A percentile compares a stretch with the other conserved stretches of the same genome.
phyloP scores from a whole-genome alignment of 2,797 vertebrate species.

The Onychomys torridus region DNA sequence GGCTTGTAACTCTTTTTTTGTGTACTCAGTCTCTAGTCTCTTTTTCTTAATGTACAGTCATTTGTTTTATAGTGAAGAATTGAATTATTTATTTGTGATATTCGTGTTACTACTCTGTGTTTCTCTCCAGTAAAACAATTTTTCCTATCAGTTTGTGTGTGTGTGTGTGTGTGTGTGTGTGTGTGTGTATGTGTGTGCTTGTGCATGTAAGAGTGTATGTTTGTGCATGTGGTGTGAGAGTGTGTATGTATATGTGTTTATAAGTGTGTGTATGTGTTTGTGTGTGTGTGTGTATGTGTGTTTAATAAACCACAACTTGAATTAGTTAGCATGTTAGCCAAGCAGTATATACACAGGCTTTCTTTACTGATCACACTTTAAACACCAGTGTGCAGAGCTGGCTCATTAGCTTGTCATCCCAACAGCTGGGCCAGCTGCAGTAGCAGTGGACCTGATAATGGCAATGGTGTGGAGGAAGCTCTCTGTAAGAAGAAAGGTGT shows the following conservation, averaged over 20 bases:
- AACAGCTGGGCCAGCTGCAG: neutral
- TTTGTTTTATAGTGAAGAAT: neutral
- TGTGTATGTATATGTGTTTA: neutral
- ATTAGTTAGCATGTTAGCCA: neutral
- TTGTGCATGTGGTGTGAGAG: no score
- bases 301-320: neutral
- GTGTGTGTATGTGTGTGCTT: neutral
- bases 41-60: conserved; percentile 76
- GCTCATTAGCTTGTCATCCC: neutral
- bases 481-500: neutral
- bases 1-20: neutral
- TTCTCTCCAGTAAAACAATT: neutral
- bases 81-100: neutral
- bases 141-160: neutral
- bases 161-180: neutral
- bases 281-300: neutral
- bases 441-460: no score
- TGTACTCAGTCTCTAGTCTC: conserved; percentile 47
- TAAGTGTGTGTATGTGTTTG: neutral
- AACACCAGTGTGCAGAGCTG: neutral
- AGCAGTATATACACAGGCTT: neutral
- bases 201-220: neutral
- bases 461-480: no score
- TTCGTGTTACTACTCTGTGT: neutral
- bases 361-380: neutral